Base-by-base conservation (phyloP, 2,113 vertebrate species). In the Rhineura floridana region DNA sequence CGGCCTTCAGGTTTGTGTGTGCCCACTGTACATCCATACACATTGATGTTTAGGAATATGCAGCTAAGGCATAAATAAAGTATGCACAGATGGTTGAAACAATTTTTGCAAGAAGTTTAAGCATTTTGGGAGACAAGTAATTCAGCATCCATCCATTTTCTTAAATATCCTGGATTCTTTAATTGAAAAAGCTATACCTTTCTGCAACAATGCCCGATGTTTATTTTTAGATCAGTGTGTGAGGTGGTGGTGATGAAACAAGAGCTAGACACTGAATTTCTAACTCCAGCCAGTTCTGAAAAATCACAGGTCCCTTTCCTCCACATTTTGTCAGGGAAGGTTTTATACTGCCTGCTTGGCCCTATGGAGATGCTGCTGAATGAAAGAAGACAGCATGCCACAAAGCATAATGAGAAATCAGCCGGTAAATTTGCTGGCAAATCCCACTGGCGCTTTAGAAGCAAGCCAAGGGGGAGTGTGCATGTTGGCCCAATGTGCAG, bases 321-420 rank as follows among this genome's bases (percentile, higher is more conserved):
- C 36, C 50, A 52, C 4, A 21, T 80, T 82, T 63, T 65, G 15
- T 50, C 55, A 7, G 33, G 30, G 44, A 65, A 78, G n/a, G 59
- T 62, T 77, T 44, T 25, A 33, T 39, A 44, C 21, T 33, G 28
- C 42, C n/a, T 78, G 81, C n/a, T 12, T 88, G 81, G 87, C 46
- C 72, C 81, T 78, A 12, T 52, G 44, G 62, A 79, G 62, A 33
- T 33, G 81, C 73, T 23, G 81, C 48, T 77, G 36, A 67, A 67
- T 42, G 59, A 69, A 77, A 77, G 48, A 88, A n/a, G 81, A 3
- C 81, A 75, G 70, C 69, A 75, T 82, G 69, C 69, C 52, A 69
- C n/a, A 42, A 76, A 84, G 59, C 36, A 55, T 73, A 88, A 30
- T 15, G 46, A 55, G 72, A 23, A 69, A 65, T 78, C 46, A 84